These are phyloP conservation scores for Cichladusa arquata DNA, from an alignment of 2,113 vertebrate species.

Conservation along the genomic window DNA sequence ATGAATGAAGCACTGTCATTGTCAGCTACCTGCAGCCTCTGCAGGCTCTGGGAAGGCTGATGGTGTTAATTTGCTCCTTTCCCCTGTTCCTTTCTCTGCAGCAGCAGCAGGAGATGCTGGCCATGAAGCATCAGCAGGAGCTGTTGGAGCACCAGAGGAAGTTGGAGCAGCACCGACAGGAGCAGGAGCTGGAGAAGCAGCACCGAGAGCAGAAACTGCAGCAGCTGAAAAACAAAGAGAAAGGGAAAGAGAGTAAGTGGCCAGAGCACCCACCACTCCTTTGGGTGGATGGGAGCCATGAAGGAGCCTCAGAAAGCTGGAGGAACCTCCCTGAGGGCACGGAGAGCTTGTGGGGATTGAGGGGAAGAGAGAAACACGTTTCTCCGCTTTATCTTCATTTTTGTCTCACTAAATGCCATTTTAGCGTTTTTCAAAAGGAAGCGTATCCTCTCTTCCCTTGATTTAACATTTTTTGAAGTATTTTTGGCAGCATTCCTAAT, in stretches of 20 bases:
- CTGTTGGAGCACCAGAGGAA: constrained; percentile 95
- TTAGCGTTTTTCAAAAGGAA: neutral
- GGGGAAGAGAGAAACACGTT: neutral
- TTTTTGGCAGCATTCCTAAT: constrained; percentile 35
- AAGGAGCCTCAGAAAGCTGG: neutral
- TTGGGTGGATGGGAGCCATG: neutral
- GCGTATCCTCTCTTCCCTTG: neutral
- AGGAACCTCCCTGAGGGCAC: neutral
- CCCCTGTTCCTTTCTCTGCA: constrained; percentile 36
- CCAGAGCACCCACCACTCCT: neutral
- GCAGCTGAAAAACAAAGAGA: constrained; percentile 96
- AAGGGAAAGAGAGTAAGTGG: constrained; percentile 94
- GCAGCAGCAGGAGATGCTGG: constrained; percentile 96
- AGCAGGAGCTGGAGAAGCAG: constrained; percentile 95
- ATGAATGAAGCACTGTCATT: fast-evolving
- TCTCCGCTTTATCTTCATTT: neutral
- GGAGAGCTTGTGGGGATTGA: neutral
- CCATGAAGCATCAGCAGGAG: constrained; percentile 97
- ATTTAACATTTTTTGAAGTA: constrained; percentile 22
- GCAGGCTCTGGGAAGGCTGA: neutral
- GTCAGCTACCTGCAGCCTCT: neutral
- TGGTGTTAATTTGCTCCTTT: neutral
- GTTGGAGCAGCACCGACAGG: constrained; percentile 90
- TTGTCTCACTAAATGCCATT: neutral
- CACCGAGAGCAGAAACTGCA: constrained; percentile 93